Evolutionary conservation across 2,797 vertebrate genomes (phyloP), one percentile per base, ranked within the genome.

Genomic region (Luscinia megarhynchos): DNA sequence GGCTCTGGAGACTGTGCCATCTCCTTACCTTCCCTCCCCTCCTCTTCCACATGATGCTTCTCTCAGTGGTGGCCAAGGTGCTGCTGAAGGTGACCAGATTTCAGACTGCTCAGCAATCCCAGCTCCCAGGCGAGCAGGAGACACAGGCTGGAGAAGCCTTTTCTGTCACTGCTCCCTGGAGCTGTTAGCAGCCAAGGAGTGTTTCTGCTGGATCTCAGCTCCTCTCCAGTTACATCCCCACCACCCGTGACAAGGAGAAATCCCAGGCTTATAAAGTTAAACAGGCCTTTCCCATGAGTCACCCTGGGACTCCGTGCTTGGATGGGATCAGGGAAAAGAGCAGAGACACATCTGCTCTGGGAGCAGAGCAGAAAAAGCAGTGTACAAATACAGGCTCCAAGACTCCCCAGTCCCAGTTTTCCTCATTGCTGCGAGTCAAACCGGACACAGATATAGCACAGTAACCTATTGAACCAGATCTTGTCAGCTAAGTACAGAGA

Each of bases 381-480:
- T 3, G 50, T 18, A 62, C 23, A 75, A 66, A 66, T 3, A 6
- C 43, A 55, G 59, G n/a, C 36, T 89, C 68, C 1, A 9, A 66
- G 76, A 13, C 11, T 78, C 59, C 55, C 59, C 16, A 22, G 70
- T 22, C 45, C 51, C 12, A 67, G 1, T n/a, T 90, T 95, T 91
- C 81, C 76, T 75, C 69, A 36, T 21, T 36, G 62, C 82, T 76
- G 48, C 14, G 2, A 89, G 57, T 84, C 78, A 46, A 75, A 84
- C 38, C 0, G 9, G 91, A 78, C 63, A 62, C 2, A 2, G 94
- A 67, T 14, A 48, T 24, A 91, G 87, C 92, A 89, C 79, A 93
- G 70, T 96, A 93, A 94, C 94, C 89, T 83, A 91, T 93, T 97
- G 94, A 97, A 95, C 89, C 53, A 93, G 69, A 93, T 85, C 89